Base-by-base conservation (phyloP, 2,888 invertebrate genomes). In the Stictocephala bisonia region DNA sequence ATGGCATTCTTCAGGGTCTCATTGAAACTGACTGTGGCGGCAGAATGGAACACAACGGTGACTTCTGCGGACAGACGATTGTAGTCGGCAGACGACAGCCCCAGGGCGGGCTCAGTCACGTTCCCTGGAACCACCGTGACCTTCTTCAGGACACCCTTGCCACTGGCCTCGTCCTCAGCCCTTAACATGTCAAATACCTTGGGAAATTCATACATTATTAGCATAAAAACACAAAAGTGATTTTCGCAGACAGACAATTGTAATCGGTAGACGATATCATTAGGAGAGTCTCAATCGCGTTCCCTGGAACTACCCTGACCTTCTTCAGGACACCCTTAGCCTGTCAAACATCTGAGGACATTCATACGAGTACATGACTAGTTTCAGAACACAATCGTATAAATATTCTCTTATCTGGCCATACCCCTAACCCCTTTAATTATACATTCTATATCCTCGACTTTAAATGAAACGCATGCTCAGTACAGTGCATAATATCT, bases 11-110 rank as follows among this genome's bases (percentile, higher is more conserved):
- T 84, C 26, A 90, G 83, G 4, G 84, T 85, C 79, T 89, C 89
- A 80, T 89, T 88, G 80, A 89, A 89, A 76, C 86, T 84, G 67
- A 90, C 86, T 0, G 89, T 89, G 24, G 89, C 89, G 1, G 89
- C 89, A 64, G 88, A 87, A 80, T 89, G 89, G 80, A 89, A 88
- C 11, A 90, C 88, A 40, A 89, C 82, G 41, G 85, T 81, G 15
- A 66, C 85, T 27, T 85, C 83, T 6, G 85, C 81, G 6, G 74
- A 74, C 4, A 84, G 80, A 13, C 82, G 77, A 20, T 80, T 75
- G 74, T 85, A 85, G 70, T 85, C 83, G 15, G 83, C 81, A 0
- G 79, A 77, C 22, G 79, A 79, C 15, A 84, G 77, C 0, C 85
- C 85, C 50, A 85, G 78, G 13, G 79, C 80, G 2, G 82, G 81